Percentiles rank a stretch among this genome's conserved stretches.
phyloP scores from a whole-genome alignment of 2,797 vertebrate species.

The Gila robusta region DNA sequence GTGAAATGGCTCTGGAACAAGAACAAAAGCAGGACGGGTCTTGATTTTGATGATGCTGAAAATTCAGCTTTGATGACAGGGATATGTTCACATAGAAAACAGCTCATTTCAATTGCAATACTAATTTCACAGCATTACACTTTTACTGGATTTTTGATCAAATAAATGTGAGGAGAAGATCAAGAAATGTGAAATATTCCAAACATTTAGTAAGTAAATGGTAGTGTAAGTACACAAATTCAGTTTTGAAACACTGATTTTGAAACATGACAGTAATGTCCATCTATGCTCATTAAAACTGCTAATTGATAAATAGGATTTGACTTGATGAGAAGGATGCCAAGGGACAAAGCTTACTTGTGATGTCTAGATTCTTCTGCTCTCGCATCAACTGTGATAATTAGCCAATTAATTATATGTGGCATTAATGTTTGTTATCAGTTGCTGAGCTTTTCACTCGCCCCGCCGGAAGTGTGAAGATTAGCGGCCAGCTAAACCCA shows the following conservation, averaged over 20 bases:
- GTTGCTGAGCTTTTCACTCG: background rate
- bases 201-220: background rate
- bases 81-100: background rate
- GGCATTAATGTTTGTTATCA: conserved; percentile 63
- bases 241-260: background rate
- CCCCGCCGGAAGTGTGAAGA: conserved; percentile 55
- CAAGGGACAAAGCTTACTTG: conserved; percentile 41
- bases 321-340: conserved; percentile 47
- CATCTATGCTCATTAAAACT: conserved; percentile 57
- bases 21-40: background rate
- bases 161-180: background rate
- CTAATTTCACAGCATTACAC: background rate
- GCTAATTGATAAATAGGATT: conserved; percentile 61
- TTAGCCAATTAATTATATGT: conserved; percentile 68
- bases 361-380: conserved; percentile 47
- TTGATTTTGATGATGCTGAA: background rate
- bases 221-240: background rate
- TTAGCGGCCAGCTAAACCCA: conserved; percentile 54
- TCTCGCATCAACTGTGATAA: conserved; percentile 60
- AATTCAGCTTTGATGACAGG: no score
- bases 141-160: background rate
- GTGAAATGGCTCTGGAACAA: background rate
- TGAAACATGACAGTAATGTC: background rate
- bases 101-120: background rate
- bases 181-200: no score